phyloP scores from a whole-genome alignment of 2,113 vertebrate genomes.

The Antechinus stuartii region DNA sequence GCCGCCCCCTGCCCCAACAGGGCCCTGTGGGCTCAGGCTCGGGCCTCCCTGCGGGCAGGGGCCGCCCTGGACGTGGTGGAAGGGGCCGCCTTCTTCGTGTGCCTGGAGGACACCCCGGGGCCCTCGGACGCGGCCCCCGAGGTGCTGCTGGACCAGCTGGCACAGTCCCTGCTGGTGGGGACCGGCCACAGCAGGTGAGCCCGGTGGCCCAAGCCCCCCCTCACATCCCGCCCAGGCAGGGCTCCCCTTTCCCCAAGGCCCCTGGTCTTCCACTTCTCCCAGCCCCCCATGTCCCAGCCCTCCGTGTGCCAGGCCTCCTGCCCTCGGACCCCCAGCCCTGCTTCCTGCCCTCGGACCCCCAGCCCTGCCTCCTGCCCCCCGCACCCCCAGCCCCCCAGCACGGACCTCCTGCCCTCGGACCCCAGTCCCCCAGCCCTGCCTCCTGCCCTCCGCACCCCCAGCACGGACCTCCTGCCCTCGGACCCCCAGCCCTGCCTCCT shows the following conservation, averaged over 20 bases:
- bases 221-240: no score
- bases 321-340: neutral
- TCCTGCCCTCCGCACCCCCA: no score
- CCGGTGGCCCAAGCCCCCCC: accelerated
- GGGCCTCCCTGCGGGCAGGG: constrained; percentile 85
- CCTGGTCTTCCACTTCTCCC: neutral
- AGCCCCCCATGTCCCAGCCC: neutral
- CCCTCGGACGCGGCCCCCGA: constrained; percentile 86
- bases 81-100: constrained; percentile 91
- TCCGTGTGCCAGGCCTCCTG: neutral
- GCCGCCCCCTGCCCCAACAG: constrained; percentile 73
- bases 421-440: no score
- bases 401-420: no score
- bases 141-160: constrained; percentile 87
- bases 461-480: no score
- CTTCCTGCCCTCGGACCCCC: neutral
- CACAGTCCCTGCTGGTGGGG: constrained; percentile 91
- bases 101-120: constrained; percentile 89
- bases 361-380: neutral
- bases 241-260: neutral
- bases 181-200: constrained; percentile 91
- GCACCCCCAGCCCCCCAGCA: neutral
- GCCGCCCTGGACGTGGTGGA: constrained; percentile 89
- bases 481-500: no score
- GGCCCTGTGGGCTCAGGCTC: constrained; percentile 90